phyloP scores from a whole-genome alignment of 2,888 invertebrate species.

The Chalcosyrphus nemorum region DNA sequence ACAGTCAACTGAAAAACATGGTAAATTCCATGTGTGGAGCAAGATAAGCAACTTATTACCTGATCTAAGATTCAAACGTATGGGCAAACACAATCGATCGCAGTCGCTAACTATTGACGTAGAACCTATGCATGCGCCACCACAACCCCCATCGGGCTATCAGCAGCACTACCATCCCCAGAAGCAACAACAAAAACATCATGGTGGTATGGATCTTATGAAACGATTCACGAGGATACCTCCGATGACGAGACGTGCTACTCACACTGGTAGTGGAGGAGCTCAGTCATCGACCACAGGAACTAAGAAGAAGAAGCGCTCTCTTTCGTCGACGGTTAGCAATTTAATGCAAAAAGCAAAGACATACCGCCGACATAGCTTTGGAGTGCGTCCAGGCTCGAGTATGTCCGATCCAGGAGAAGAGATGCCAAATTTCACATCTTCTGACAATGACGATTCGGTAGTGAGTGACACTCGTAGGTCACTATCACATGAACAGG shows the following conservation, averaged over 20 bases:
- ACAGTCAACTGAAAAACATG: conserved; percentile 53
- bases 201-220: conserved; percentile 74
- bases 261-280: conserved; percentile 51
- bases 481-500: conserved; percentile 83
- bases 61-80: conserved; percentile 86
- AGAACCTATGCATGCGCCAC: conserved; percentile 78
- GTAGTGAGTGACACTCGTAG: conserved; percentile 75
- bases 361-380: conserved; percentile 82
- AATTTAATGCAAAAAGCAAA: conserved; percentile 93
- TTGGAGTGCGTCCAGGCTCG: conserved; percentile 83
- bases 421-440: conserved; percentile 83
- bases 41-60: conserved; percentile 88
- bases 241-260: conserved; percentile 76
- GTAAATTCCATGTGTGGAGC: conserved; percentile 79
- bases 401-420: conserved; percentile 88
- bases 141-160: conserved; percentile 12
- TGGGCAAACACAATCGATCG: conserved; percentile 89
- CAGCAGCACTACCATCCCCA: conserved; percentile 76
- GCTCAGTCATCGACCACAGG: conserved; percentile 74
- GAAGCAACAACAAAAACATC: conserved; percentile 75
- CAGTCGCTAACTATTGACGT: conserved; percentile 88
- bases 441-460: conserved; percentile 79
- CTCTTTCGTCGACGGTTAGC: conserved; percentile 91
- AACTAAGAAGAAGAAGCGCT: conserved; percentile 91
- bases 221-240: conserved; percentile 78